Conservation (phyloP, 1,140 invertebrate genomes). For the Leptinotarsa undecemlineata region DNA sequence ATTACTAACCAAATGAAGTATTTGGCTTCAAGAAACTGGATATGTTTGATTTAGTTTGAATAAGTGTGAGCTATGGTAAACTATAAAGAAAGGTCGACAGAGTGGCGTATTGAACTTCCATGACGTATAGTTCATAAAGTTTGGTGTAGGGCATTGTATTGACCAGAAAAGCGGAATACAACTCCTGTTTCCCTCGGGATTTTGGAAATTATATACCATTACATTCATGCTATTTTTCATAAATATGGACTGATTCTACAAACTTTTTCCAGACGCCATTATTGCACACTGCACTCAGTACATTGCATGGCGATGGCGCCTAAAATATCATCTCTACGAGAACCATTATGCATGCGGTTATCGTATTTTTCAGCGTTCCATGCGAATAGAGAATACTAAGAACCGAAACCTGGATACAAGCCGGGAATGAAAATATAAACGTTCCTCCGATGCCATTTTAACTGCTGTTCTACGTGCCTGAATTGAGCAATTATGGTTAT, state of each 20-base stretch:
- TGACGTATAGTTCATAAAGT: too few relatives aligned
- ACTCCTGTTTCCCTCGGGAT: too few relatives aligned
- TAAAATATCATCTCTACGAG: not conserved
- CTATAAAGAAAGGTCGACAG: too few relatives aligned
- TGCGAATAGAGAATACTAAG: slow-evolving; percentile 1
- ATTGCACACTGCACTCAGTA: not conserved
- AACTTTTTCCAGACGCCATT: not conserved
- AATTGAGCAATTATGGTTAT: slow-evolving; percentile 8
- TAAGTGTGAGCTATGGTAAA: too few relatives aligned
- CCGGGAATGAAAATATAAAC: not conserved
- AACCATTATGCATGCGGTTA: not conserved
- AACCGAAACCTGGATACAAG: not conserved
- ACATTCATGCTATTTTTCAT: too few relatives aligned
- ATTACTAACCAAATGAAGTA: too few relatives aligned
- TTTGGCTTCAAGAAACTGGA: too few relatives aligned
- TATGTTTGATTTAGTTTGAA: too few relatives aligned
- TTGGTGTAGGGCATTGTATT: too few relatives aligned
- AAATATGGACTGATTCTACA: not conserved
- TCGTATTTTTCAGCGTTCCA: not conserved
- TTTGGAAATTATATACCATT: too few relatives aligned
- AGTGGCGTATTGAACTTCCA: too few relatives aligned
- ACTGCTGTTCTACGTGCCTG: not conserved
- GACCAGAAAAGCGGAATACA: too few relatives aligned
- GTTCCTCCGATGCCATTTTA: not conserved
- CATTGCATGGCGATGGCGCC: not conserved